Percentiles rank a stretch among this genome's conserved stretches.
Conservation (phyloP, 2,797 vertebrate species). For the Schizopygopsis pylzovi region DNA sequence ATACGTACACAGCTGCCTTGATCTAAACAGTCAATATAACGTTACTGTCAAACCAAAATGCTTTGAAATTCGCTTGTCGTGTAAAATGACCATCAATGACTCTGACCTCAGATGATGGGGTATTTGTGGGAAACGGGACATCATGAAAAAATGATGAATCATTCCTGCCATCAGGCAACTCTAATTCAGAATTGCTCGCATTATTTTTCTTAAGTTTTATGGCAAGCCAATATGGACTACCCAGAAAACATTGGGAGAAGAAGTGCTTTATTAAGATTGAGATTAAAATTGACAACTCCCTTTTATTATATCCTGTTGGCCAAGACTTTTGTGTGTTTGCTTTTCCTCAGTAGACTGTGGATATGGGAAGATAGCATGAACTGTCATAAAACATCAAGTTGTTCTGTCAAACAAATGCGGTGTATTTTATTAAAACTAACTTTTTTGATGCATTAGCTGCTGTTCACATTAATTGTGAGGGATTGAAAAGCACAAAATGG, state of each 20-base stretch:
- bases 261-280: neutral
- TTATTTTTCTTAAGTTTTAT: neutral
- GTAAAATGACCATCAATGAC: neutral
- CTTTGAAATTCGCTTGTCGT: neutral
- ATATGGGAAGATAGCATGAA: neutral
- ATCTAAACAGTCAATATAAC: too few species aligned
- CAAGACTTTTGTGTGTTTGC: neutral
- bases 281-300: neutral
- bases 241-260: neutral
- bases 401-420: neutral
- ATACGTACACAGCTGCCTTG: neutral
- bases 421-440: neutral
- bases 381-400: neutral
- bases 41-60: neutral
- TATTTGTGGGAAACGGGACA: neutral
- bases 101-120: neutral
- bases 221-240: neutral
- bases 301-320: neutral
- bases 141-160: constrained; percentile 1
- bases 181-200: neutral
- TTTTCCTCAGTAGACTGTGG: too few species aligned
- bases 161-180: neutral
- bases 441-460: neutral
- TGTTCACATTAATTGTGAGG: neutral
- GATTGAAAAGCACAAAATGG: neutral